phyloP scores from a whole-genome alignment of 2,888 invertebrate species.

The Epinotia brunnichana region DNA sequence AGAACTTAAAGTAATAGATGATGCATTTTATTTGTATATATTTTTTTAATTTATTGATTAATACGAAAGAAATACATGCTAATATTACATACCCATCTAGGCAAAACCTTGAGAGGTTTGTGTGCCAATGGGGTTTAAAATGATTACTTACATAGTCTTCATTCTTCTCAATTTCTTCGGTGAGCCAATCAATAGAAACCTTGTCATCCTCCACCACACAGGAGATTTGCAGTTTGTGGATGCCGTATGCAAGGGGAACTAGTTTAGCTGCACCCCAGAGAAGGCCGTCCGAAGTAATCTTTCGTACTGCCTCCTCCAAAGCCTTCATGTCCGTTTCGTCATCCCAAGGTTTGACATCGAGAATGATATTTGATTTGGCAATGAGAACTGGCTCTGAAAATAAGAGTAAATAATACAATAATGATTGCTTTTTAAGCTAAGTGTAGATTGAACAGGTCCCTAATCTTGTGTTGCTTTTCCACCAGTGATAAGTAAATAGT shows the following conservation, averaged over 20 bases:
- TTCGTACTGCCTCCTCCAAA: slow-evolving; percentile 91
- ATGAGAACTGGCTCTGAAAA: slow-evolving; percentile 90
- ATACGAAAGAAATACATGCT: too few relatives aligned
- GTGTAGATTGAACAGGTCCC: too few relatives aligned
- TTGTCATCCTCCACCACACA: slow-evolving; percentile 98
- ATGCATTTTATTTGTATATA: too few relatives aligned
- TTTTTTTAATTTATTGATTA: too few relatives aligned
- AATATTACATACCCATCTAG: too few relatives aligned
- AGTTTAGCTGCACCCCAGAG: slow-evolving; percentile 97
- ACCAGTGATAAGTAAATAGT: too few relatives aligned
- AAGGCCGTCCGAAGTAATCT: slow-evolving; percentile 92
- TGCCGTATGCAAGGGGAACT: slow-evolving; percentile 95
- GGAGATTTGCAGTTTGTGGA: slow-evolving; percentile 95
- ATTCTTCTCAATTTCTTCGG: slow-evolving; percentile 92
- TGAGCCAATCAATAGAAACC: slow-evolving; percentile 93
- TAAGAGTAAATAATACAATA: background rate
- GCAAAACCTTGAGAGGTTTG: too few relatives aligned
- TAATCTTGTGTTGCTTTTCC: too few relatives aligned
- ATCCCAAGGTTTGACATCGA: slow-evolving; percentile 97
- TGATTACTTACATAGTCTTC: slow-evolving; percentile 89
- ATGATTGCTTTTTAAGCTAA: background rate
- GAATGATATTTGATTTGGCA: slow-evolving; percentile 96
- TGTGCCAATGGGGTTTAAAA: too few relatives aligned
- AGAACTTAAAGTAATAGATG: too few relatives aligned
- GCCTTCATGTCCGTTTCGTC: slow-evolving; percentile 96